Evolutionary conservation across 2,888 invertebrate species (phyloP), one percentile per base, ranked within the genome.

Genomic region (Metopia argyrocephala): DNA sequence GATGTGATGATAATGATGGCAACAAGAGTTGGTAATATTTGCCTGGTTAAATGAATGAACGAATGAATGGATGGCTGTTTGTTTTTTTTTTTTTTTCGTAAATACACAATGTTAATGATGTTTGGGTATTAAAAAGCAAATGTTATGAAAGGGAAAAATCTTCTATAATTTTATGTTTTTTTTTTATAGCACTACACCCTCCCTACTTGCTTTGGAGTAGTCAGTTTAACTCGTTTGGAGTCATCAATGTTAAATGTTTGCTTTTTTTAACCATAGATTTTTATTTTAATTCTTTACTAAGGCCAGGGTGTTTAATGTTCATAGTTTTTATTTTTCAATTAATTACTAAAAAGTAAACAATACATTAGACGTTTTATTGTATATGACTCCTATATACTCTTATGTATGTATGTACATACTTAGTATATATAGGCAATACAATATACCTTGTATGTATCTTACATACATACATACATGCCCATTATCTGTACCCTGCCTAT

Each of bases 61-160:
- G 5, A 59, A 46, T 46, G 73, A 76, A 76, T 78, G 46, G 20
- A 45, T 73, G 69, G 48, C 65, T 75, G 74, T 79, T 78, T 78
- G 64, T 52, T 76, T 76, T 69, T 76, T 52, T 76, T 76, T 69
- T 76, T 48, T 52, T 48, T 70, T 81, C 81, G 81, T 81, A 78
- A 81, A 79, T 78, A 84, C 83, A 84, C 83, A 87, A 85, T 87
- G 85, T 84, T 84, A 88, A 88, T 88, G 87, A 88, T 87, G 88
- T 87, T 88, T 88, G 86, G 76, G 86, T 86, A 88, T 88, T 88
- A 82, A 84, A 83, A 80, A 81, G 82, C 78, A 83, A 83, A 83
- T 82, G 78, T 78, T 81, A 74, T 81, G 74, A 75, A 81, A 81
- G 78, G 81, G 81, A 81, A 81, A 81, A 81, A 81, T 66, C 74